Percentiles rank a stretch among this genome's conserved stretches.
Evolutionary conservation across 2,113 vertebrate species (phyloP).

Genomic region (Rhinogobius similis): DNA sequence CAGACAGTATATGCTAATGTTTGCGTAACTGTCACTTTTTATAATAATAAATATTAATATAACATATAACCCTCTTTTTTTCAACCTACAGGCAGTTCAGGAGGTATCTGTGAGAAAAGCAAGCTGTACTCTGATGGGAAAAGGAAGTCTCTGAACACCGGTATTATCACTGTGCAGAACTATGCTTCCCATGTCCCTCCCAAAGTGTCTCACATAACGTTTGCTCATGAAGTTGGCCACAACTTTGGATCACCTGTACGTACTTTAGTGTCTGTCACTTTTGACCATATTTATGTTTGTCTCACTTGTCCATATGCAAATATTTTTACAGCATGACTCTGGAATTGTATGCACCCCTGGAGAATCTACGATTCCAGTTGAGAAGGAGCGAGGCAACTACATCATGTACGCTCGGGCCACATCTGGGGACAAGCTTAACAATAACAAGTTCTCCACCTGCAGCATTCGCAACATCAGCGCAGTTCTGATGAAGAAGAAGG

Average conservation of each 20-base stretch:
- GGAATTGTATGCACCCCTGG: conserved; percentile 94
- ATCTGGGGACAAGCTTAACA: conserved; percentile 94
- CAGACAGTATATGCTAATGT: background rate
- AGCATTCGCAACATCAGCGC: conserved; percentile 94
- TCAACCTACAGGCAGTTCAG: conserved; percentile 85
- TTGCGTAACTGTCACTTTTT: background rate
- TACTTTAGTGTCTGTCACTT: conserved; percentile 31
- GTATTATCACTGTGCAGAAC: conserved; percentile 98
- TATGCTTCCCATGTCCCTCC: conserved; percentile 97
- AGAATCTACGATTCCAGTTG: conserved; percentile 85
- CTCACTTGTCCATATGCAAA: background rate
- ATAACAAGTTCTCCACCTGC: conserved; percentile 96
- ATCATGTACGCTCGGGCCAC: conserved; percentile 99
- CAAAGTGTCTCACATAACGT: conserved; percentile 98
- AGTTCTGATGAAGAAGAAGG: conserved; percentile 90
- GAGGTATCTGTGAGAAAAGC: conserved; percentile 95
- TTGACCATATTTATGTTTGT: background rate
- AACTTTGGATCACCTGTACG: conserved; percentile 98
- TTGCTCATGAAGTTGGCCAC: conserved; percentile 97
- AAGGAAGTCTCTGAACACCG: conserved; percentile 96
- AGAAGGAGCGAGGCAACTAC: conserved; percentile 94
- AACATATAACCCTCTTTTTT: too few species aligned
- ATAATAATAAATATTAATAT: too few species aligned
- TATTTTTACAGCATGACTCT: conserved; percentile 89
- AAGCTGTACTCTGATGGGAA: conserved; percentile 93